Evolutionary conservation across 2,888 invertebrate genomes (phyloP).

Genomic region (Chymomyza caudatula): DNA sequence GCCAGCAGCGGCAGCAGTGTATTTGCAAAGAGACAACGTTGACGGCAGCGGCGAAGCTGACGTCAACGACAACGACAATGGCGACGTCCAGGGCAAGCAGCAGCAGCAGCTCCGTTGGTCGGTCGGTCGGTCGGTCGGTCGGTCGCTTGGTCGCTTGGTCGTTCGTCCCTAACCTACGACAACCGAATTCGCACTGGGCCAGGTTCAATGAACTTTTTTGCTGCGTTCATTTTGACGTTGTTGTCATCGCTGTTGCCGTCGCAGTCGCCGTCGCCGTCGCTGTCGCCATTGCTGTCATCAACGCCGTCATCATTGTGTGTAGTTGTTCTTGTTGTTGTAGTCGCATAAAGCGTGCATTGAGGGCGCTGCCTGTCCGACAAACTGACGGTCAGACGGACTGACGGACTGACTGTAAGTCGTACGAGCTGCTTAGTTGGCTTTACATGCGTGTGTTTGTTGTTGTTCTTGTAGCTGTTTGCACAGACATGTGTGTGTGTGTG

Average conservation of each 20-base stretch:
- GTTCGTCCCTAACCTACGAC: slow-evolving; percentile 70
- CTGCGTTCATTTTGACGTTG: slow-evolving; percentile 50
- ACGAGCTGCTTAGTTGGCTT: slow-evolving; percentile 42
- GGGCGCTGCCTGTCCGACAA: slow-evolving; percentile 56
- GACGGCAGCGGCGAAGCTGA: slow-evolving; percentile 7
- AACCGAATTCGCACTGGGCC: slow-evolving; percentile 71
- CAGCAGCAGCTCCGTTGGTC: slow-evolving; percentile 29
- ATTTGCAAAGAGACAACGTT: slow-evolving; percentile 59
- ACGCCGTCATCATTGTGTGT: neutral
- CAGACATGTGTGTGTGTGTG: slow-evolving; percentile 21
- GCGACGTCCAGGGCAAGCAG: slow-evolving; percentile 38
- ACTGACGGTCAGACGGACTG: slow-evolving; percentile 23
- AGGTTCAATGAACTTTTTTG: slow-evolving; percentile 73
- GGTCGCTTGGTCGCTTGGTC: slow-evolving; percentile 30
- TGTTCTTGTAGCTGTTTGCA: slow-evolving; percentile 22
- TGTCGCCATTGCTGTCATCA: slow-evolving; percentile 18
- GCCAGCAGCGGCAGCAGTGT: slow-evolving; percentile 28
- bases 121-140: slow-evolving; percentile 26
- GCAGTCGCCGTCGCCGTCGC: slow-evolving; percentile 13
- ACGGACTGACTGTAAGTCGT: slow-evolving; percentile 17
- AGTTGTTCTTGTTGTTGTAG: slow-evolving; percentile 24
- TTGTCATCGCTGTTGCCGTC: slow-evolving; percentile 16
- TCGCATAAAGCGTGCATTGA: slow-evolving; percentile 68
- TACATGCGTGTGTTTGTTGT: slow-evolving; percentile 54
- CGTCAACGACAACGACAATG: slow-evolving; percentile 32